These are phyloP conservation scores for Amaurobius ferox DNA, from an alignment of 2,888 invertebrate species.

Conservation along the genomic window DNA sequence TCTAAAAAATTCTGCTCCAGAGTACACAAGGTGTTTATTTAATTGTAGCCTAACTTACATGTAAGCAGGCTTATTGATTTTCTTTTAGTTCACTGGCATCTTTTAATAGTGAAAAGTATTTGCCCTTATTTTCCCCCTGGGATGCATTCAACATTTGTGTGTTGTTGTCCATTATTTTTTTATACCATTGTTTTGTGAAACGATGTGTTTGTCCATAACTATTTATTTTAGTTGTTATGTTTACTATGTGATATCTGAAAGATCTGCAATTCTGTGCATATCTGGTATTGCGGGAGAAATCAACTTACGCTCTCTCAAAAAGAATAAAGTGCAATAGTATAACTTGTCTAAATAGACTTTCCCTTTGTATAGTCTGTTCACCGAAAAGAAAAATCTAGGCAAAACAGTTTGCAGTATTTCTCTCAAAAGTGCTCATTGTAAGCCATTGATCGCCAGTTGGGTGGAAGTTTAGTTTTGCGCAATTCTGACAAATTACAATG, in stretches of 20 bases:
- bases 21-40: background rate
- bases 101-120: too few relatives aligned
- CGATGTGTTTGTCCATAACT: background rate
- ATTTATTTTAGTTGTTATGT: constrained; percentile 7
- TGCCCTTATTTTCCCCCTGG: constrained; percentile 19
- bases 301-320: background rate
- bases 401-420: too few relatives aligned
- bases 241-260: background rate
- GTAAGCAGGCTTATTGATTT: too few relatives aligned
- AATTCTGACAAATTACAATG: too few relatives aligned
- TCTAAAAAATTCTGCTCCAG: constrained; percentile 22
- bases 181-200: background rate
- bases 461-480: too few relatives aligned
- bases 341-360: background rate
- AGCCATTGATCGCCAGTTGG: too few relatives aligned
- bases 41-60: too few relatives aligned
- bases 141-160: constrained; percentile 21
- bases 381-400: too few relatives aligned
- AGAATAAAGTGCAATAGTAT: background rate
- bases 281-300: background rate
- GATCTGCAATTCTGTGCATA: constrained; percentile 12
- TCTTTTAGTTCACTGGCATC: too few relatives aligned
- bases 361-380: background rate
- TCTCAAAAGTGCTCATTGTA: too few relatives aligned
- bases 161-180: background rate